Percentiles rank a stretch among this genome's conserved stretches.
These are phyloP conservation scores for Ectemnius cavifrons DNA, from an alignment of 2,888 invertebrate genomes.

Conservation along the genomic window DNA sequence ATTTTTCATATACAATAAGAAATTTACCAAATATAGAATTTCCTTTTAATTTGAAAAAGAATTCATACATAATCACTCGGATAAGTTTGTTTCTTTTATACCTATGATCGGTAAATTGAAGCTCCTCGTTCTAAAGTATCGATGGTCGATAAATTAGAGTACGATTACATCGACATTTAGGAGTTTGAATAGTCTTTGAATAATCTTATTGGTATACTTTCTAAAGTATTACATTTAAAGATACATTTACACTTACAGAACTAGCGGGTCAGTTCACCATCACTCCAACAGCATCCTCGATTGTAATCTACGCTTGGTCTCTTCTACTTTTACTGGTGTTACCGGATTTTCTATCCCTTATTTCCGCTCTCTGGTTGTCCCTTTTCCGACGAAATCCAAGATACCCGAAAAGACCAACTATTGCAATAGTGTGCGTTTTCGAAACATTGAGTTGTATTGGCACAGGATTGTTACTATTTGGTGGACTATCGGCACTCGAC, in stretches of 20 bases:
- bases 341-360: slow-evolving; percentile 87
- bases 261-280: not conserved
- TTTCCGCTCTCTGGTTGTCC: slow-evolving; percentile 85
- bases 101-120: too few relatives aligned
- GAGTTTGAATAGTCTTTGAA: too few relatives aligned
- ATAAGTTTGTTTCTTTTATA: not conserved
- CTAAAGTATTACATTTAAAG: too few relatives aligned
- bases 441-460: slow-evolving; percentile 90
- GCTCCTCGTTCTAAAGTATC: too few relatives aligned
- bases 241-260: not conserved
- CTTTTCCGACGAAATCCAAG: slow-evolving; percentile 84
- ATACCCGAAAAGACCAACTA: slow-evolving; percentile 80
- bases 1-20: slow-evolving; percentile 1
- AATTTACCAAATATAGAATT: slow-evolving; percentile 68
- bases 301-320: not conserved
- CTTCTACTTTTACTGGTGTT: slow-evolving; percentile 83
- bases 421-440: slow-evolving; percentile 83
- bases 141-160: too few relatives aligned
- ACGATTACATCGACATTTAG: too few relatives aligned
- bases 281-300: not conserved
- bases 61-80: not conserved
- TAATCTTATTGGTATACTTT: too few relatives aligned
- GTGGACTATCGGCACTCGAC: slow-evolving; percentile 89
- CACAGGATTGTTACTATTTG: slow-evolving; percentile 86
- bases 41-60: too few relatives aligned